Evolutionary conservation across 2,113 vertebrate genomes (phyloP), one percentile per base, ranked within the genome.

Genomic region (Beaufortia kweichowensis): DNA sequence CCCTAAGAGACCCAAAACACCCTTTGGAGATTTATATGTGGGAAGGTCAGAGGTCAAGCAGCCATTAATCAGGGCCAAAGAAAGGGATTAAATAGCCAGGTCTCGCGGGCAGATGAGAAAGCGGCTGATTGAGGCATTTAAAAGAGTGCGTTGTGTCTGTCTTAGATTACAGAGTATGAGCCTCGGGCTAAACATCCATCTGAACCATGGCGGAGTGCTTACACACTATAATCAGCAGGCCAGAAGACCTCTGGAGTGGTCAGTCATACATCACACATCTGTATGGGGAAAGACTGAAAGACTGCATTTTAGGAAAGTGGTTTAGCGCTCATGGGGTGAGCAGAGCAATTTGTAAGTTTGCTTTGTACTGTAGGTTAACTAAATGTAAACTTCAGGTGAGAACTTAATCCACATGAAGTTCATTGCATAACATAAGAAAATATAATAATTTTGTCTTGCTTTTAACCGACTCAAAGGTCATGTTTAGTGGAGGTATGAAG

Each of bases 61-160:
- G 82, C 90, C 85, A 91, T 92, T 91, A 90, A 92, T 92, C 91
- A 92, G 60, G 68, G 76, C 76, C 80, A 35, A 75, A 84, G 84
- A 79, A 77, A 76, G 83, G 89, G 86, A 91, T 91, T 90, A 91
- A 89, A 89, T 91, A 81, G 87, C 88, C 80, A 12, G 48, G 80
- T 84, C 77, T 78, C 76, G 76, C 80, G 11, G 41, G 78, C 83
- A 84, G 89, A 87, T 83, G 89, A 90, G 88, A 81, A 78, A 89
- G 84, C 48, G 77, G 57, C 59, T 74, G 75, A 84, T 82, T 33
- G 81, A 91, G 89, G 88, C 83, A 81, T 87, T 91, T 87, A 86
- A 86, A 86, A 88, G 82, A 75, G 79, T 15, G 46, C 80, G 86
- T 89, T 87, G 86, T 82, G 89, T 90, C 90, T 90, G 90, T 91